phyloP scores from a whole-genome alignment of 2,797 vertebrate genomes.

The Bradypodion ventrale region DNA sequence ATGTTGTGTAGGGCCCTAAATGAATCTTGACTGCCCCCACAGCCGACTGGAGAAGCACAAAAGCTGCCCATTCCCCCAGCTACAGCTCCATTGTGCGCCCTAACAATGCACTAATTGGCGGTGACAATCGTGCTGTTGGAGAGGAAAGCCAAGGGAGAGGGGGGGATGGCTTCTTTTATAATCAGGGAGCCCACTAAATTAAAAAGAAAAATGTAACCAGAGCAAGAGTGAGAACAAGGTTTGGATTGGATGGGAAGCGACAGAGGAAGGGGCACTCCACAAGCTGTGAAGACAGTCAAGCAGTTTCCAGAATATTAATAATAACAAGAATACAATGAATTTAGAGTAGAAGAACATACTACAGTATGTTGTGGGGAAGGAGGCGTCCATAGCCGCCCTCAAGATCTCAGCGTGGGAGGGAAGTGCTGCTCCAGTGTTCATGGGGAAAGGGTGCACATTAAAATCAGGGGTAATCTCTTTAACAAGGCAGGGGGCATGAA shows the following conservation, averaged over 20 bases:
- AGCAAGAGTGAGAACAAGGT: conserved; percentile 32
- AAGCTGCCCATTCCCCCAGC: conserved; percentile 84
- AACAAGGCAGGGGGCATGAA: background rate
- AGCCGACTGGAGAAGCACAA: conserved; percentile 95
- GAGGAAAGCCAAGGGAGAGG: conserved; percentile 66
- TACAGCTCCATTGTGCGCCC: conserved; percentile 92
- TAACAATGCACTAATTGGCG: conserved; percentile 95
- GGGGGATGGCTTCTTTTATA: conserved; percentile 82
- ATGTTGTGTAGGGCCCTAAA: conserved; percentile 88
- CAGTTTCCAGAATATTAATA: conserved; percentile 29
- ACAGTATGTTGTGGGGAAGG: background rate
- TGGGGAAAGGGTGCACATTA: conserved; percentile 49
- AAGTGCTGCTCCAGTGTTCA: conserved; percentile 50
- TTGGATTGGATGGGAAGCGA: conserved; percentile 23
- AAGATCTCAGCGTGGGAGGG: conserved; percentile 33
- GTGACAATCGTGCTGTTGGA: conserved; percentile 86
- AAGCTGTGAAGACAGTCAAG: conserved; percentile 5
- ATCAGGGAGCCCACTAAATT: conserved; percentile 77
- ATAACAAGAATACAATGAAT: conserved; percentile 19
- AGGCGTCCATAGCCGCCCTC: conserved; percentile 20
- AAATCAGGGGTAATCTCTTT: conserved; percentile 14
- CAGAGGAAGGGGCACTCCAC: conserved; percentile 20
- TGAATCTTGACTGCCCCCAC: conserved; percentile 94
- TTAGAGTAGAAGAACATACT: background rate
- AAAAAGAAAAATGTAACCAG: conserved; percentile 30